Conservation (phyloP, 1,140 invertebrate genomes). For the Leptinotarsa texana region DNA sequence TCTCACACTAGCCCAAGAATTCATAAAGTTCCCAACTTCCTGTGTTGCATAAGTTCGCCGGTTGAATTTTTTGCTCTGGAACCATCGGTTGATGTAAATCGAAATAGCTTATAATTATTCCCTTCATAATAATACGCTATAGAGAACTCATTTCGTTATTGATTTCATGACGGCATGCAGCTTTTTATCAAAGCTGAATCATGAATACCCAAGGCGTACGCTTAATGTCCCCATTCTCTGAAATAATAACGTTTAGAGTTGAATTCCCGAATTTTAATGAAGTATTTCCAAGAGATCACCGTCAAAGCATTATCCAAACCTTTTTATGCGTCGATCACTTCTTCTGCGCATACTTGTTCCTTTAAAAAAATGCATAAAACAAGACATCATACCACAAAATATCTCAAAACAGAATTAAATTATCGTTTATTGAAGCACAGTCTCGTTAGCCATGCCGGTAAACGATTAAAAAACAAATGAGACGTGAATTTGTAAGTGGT, state of each 20-base stretch:
- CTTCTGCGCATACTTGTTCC: conserved; percentile 12
- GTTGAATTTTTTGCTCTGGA: conserved; percentile 16
- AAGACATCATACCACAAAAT: conserved; percentile 33
- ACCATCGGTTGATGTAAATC: conserved; percentile 7
- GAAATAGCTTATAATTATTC: conserved; percentile 34
- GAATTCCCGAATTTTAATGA: conserved; percentile 49
- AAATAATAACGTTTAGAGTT: conserved; percentile 47
- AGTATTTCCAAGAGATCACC: conserved; percentile 43
- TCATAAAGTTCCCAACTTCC: conserved; percentile 18
- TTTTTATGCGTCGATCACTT: conserved; percentile 23
- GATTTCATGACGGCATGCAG: conserved; percentile 45
- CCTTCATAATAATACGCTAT: conserved; percentile 35
- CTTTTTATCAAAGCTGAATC: conserved; percentile 40
- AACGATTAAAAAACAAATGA: conserved; percentile 25
- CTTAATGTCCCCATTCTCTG: conserved; percentile 34
- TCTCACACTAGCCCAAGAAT: background rate
- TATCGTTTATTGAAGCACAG: conserved; percentile 27
- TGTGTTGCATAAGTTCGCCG: conserved; percentile 11
- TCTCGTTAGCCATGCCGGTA: conserved; percentile 26
- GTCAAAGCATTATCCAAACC: conserved; percentile 23
- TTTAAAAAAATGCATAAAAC: conserved; percentile 29
- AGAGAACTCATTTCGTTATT: conserved; percentile 42
- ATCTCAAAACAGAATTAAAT: conserved; percentile 28
- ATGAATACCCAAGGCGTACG: conserved; percentile 31
- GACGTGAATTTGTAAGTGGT: conserved; percentile 23